A percentile compares a stretch with the other conserved stretches of the same genome.
phyloP scores from a whole-genome alignment of 2,797 vertebrate species.

The Alcedo quadribrachys region DNA sequence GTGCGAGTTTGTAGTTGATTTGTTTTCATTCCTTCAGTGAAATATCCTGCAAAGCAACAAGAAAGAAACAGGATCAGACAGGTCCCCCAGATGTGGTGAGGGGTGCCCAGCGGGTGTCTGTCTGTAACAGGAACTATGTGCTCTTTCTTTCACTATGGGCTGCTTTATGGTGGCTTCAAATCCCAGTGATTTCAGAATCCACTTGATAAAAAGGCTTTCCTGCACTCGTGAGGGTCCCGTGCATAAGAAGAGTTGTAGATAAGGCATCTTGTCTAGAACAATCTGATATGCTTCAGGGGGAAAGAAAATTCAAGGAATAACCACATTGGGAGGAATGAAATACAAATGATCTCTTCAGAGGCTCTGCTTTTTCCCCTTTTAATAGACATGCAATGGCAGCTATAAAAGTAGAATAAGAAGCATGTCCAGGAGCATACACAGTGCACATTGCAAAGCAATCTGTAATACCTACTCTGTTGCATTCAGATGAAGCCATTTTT shows the following conservation, averaged over 20 bases:
- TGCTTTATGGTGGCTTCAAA: neutral
- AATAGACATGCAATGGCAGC: neutral
- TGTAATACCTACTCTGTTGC: neutral
- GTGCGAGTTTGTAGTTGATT: neutral
- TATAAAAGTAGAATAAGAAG: neutral
- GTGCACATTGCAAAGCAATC: neutral
- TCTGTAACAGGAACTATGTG: neutral
- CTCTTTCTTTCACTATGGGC: neutral
- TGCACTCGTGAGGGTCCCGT: neutral
- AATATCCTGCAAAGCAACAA: neutral
- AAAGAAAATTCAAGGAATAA: neutral
- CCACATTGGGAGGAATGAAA: neutral
- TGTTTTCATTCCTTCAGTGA: slow-evolving; percentile 7
- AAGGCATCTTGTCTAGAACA: neutral
- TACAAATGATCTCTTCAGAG: neutral
- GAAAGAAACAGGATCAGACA: neutral
- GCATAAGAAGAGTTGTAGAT: neutral
- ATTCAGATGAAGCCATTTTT: neutral
- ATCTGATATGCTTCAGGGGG: neutral
- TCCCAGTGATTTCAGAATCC: neutral
- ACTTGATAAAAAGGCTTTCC: neutral
- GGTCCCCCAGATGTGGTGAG: neutral
- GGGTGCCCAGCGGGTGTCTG: neutral
- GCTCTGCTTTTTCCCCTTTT: neutral
- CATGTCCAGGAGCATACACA: neutral